A percentile compares a stretch with the other conserved stretches of the same genome.
phyloP scores from a whole-genome alignment of 2,888 invertebrate species.

The Acrobasis repandana region DNA sequence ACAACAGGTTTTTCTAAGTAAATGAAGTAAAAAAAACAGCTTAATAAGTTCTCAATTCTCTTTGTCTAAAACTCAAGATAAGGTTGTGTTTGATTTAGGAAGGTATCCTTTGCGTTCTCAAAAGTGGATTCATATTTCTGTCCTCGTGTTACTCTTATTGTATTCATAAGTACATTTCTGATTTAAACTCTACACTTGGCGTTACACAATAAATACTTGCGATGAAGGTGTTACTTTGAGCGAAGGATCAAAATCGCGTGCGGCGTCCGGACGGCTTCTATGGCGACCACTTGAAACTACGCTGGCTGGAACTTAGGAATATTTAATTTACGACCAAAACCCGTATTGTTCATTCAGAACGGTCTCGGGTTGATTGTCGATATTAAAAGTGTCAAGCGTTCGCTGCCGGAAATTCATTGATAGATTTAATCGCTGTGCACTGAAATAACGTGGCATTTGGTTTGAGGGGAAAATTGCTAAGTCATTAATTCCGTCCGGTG shows the following conservation, averaged over 20 bases:
- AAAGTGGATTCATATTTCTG: constrained; percentile 30
- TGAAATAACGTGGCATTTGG: constrained; percentile 76
- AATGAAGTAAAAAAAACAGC: not conserved
- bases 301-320: constrained; percentile 63
- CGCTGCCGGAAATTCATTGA: constrained; percentile 81
- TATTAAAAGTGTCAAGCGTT: constrained; percentile 78
- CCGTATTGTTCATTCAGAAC: constrained; percentile 78
- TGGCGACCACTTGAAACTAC: constrained; percentile 40
- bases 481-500: constrained; percentile 81
- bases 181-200: constrained; percentile 38
- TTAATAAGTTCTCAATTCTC: not conserved
- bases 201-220: constrained; percentile 20
- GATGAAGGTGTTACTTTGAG: not conserved
- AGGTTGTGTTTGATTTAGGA: not conserved
- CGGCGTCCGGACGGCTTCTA: not conserved
- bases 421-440: constrained; percentile 76
- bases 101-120: constrained; percentile 24
- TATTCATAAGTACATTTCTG: constrained; percentile 30
- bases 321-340: constrained; percentile 73
- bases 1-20: no score
- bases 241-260: constrained; percentile 17
- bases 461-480: constrained; percentile 76
- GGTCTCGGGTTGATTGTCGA: constrained; percentile 73
- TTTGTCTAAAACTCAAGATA: constrained; percentile 5
- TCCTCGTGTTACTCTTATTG: constrained; percentile 36